These are phyloP conservation scores for Papilio elwesi DNA, from an alignment of 2,888 invertebrate genomes.

Conservation along the genomic window DNA sequence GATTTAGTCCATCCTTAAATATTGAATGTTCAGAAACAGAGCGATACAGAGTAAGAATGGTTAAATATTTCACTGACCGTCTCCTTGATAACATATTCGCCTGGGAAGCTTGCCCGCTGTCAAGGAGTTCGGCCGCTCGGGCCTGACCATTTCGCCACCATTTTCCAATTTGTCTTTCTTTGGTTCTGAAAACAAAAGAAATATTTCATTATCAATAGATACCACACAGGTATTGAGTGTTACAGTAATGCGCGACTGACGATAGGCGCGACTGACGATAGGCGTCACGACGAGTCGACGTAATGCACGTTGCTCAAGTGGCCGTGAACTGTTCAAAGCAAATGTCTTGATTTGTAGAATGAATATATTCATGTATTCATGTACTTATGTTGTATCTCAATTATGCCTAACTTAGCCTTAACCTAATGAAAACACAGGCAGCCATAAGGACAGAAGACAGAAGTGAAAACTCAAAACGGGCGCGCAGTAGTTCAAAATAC, in stretches of 20 bases:
- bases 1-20: too few relatives aligned
- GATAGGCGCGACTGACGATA: constrained; percentile 1
- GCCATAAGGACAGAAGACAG: not conserved
- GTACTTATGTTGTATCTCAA: constrained; percentile 9
- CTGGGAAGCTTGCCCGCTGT: constrained; percentile 90
- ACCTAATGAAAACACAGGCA: not conserved
- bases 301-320: not conserved
- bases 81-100: constrained; percentile 92
- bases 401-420: constrained; percentile 5
- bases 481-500: too few relatives aligned
- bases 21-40: too few relatives aligned
- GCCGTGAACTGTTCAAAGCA: not conserved
- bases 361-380: not conserved
- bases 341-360: not conserved
- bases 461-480: not conserved
- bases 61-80: constrained; percentile 77
- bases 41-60: not conserved
- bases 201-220: constrained; percentile 35
- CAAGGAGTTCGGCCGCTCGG: constrained; percentile 92
- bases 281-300: too few relatives aligned
- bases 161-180: constrained; percentile 96
- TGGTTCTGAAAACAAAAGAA: constrained; percentile 89
- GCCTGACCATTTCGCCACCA: constrained; percentile 84
- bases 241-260: not conserved
- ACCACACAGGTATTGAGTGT: not conserved